Evolutionary conservation across 2,888 invertebrate genomes (phyloP).

Genomic region (Myathropa florea): DNA sequence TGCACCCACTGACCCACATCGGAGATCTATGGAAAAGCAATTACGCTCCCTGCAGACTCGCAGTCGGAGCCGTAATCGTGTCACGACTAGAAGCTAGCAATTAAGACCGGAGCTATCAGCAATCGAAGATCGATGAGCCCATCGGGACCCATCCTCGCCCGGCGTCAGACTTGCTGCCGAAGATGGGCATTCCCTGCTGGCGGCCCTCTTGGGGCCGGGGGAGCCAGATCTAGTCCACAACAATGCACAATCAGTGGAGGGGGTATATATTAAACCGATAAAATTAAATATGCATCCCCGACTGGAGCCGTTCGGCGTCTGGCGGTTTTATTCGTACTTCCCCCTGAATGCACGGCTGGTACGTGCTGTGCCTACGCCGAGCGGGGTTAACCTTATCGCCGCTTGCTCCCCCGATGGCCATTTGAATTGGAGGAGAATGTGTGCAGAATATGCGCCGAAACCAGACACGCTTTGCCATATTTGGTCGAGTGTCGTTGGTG

Average conservation of each 20-base stretch:
- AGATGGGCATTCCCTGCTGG: not conserved
- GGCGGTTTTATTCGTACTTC: too few relatives aligned
- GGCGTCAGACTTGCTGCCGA: conserved; percentile 7
- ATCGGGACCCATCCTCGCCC: not conserved
- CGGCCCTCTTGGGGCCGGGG: too few relatives aligned
- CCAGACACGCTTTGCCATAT: conserved; percentile 12
- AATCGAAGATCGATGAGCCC: not conserved
- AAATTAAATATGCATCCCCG: conserved; percentile 43
- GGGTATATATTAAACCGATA: conserved; percentile 7
- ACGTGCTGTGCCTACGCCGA: conserved; percentile 22
- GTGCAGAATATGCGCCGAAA: conserved; percentile 10
- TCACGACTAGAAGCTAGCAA: conserved; percentile 23
- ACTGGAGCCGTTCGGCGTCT: not conserved
- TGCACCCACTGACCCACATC: not conserved
- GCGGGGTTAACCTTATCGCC: not conserved
- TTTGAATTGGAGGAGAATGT: not conserved
- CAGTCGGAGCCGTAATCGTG: conserved; percentile 21
- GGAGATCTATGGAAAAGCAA: not conserved
- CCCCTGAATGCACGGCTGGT: too few relatives aligned
- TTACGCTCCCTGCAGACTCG: not conserved
- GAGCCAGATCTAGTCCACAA: conserved; percentile 24
- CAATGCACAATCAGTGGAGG: conserved; percentile 26
- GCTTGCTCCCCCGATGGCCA: not conserved
- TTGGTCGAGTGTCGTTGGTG: not conserved
- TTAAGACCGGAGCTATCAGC: conserved; percentile 26